Percentiles rank a stretch among this genome's conserved stretches.
Evolutionary conservation across 2,888 invertebrate genomes (phyloP).

Genomic region (Vanessa cardui): DNA sequence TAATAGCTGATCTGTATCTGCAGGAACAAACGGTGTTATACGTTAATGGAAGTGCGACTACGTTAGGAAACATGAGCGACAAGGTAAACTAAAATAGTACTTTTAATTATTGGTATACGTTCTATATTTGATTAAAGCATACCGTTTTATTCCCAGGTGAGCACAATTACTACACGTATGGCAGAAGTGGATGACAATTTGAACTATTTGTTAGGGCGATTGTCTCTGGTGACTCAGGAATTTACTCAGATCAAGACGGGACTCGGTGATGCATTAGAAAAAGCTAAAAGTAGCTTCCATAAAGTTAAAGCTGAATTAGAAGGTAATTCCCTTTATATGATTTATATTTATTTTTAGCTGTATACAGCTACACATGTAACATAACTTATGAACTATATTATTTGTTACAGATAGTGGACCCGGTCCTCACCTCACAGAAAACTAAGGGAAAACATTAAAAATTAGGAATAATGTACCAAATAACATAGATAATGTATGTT

Average conservation of each 20-base stretch:
- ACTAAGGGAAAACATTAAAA: conserved; percentile 31
- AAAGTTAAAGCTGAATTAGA: conserved; percentile 76
- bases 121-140: neutral
- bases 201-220: conserved; percentile 90
- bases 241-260: conserved; percentile 91
- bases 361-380: too few species aligned
- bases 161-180: conserved; percentile 89
- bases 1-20: conserved; percentile 45
- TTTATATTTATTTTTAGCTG: too few species aligned
- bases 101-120: conserved; percentile 3
- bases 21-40: conserved; percentile 90
- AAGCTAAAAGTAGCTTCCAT: conserved; percentile 86
- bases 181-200: conserved; percentile 90
- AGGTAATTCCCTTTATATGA: conserved; percentile 40
- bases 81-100: conserved; percentile 78
- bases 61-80: conserved; percentile 90
- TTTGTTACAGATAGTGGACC: conserved; percentile 77
- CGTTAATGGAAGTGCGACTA: conserved; percentile 89
- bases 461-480: conserved; percentile 52
- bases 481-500: conserved; percentile 44
- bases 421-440: conserved; percentile 80
- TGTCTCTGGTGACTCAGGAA: conserved; percentile 92
- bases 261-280: conserved; percentile 87
- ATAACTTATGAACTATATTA: neutral
- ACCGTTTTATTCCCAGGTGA: conserved; percentile 80